Evolutionary conservation across 2,888 invertebrate species (phyloP), one percentile per base, ranked within the genome.

Genomic region (Zele albiditarsus): DNA sequence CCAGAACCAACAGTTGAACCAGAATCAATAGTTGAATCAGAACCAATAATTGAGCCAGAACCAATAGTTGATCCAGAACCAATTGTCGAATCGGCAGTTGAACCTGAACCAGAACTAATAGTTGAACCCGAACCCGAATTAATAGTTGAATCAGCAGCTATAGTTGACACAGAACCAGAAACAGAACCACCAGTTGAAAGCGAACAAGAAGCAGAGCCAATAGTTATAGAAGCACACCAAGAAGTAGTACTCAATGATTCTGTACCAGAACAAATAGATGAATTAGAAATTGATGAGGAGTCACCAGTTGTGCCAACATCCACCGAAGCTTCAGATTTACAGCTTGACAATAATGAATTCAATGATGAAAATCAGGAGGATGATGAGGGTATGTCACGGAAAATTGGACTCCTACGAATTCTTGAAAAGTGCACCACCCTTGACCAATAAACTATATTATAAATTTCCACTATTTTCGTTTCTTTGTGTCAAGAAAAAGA

Each of bases 331-430:
- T 8, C 76, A 27, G 65, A 33, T n/a, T 57, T 28, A 23, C 57
- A n/a, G 58, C 6, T n/a, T 27, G n/a, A 8, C 8, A 42, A 82
- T 38, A 79, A 79, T 63, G 80, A 77, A 75, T 76, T 76, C 62
- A 70, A 68, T 46, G 71, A 60, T 60, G 71, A 66, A 57, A 69
- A 77, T 58, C 66, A 77, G 75, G 76, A 60, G 14, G 79, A 76
- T 5, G 71, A 79, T 53, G 77, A 83, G 27, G 85, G 83, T 85
- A 85, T 66, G 84, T 85, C 80, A 65, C 76, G 79, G 46, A 74
- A 80, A 77, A 75, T 69, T 70, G 76, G 78, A 67, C 76, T 77
- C n/a, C 76, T 79, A 46, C 74, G 74, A 75, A 73, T 78, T 69
- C 77, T 79, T 78, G 79, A 80, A 74, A 79, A 70, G 60, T 73